phyloP scores from a whole-genome alignment of 2,113 vertebrate genomes.

The Scytalopus superciliaris region DNA sequence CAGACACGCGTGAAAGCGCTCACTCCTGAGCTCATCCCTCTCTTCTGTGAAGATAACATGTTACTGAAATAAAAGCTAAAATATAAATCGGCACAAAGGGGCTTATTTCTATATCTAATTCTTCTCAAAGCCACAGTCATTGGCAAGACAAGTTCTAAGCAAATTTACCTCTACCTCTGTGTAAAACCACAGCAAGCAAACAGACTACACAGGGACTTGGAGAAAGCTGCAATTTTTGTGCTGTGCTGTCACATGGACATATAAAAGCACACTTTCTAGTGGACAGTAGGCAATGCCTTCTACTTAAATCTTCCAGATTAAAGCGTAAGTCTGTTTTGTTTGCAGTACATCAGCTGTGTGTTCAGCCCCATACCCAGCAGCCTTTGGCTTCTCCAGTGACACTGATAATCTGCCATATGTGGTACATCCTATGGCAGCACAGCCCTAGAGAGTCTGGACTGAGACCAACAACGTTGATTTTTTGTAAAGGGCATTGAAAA shows the following conservation, averaged over 20 bases:
- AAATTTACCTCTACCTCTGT: background rate
- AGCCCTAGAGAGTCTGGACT: background rate
- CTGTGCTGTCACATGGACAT: background rate
- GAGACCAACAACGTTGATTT: background rate
- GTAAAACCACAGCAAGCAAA: background rate
- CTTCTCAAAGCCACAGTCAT: background rate
- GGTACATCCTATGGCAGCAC: background rate
- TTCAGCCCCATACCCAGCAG: background rate
- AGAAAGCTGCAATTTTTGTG: background rate
- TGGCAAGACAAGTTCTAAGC: background rate
- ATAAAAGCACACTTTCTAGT: background rate
- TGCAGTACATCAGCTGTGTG: background rate
- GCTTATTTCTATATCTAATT: background rate
- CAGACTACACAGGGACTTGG: fast-evolving
- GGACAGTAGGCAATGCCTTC: background rate
- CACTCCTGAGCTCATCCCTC: background rate
- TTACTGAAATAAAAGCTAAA: background rate
- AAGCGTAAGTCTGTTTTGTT: background rate
- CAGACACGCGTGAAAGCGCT: background rate
- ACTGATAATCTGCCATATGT: background rate
- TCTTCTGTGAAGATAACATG: background rate
- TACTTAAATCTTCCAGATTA: background rate
- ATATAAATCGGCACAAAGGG: background rate
- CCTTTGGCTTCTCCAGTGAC: background rate
- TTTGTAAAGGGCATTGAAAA: background rate